Evolutionary conservation across 2,888 invertebrate species (phyloP).

Genomic region (Dryococelus australis): DNA sequence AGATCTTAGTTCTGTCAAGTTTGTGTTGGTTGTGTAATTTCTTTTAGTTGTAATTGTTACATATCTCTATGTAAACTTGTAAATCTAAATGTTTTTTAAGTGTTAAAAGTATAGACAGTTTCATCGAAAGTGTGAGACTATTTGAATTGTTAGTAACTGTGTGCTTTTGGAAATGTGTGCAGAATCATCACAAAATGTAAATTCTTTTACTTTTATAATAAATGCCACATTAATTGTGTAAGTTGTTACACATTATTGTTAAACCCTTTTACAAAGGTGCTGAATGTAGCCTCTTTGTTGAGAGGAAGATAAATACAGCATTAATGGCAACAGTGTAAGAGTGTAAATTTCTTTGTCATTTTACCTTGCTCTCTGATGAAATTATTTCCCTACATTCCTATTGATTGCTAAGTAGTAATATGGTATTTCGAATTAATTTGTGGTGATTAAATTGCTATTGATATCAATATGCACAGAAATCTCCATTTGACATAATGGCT

Average conservation of each 20-base stretch:
- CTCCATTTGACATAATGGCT: too few relatives aligned
- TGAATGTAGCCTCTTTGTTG: too few relatives aligned
- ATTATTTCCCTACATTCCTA: too few relatives aligned
- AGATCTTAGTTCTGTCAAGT: not conserved
- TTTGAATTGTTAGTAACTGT: constrained; percentile 22
- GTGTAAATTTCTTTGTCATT: too few relatives aligned
- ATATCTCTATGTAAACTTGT: constrained; percentile 1
- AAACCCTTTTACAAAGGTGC: too few relatives aligned
- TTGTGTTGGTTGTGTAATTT: constrained; percentile 7
- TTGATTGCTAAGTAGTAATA: too few relatives aligned
- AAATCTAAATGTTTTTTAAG: constrained; percentile 11
- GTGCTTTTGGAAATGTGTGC: constrained; percentile 30
- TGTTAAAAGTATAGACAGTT: not conserved
- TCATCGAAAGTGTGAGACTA: constrained; percentile 1
- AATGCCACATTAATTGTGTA: constrained; percentile 32
- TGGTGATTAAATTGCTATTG: too few relatives aligned
- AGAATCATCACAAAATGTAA: constrained; percentile 38
- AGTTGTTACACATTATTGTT: not conserved
- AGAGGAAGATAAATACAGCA: too few relatives aligned
- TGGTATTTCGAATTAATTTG: too few relatives aligned
- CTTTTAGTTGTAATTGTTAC: constrained; percentile 7
- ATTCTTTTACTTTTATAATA: constrained; percentile 45
- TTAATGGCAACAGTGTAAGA: too few relatives aligned
- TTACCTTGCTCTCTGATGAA: too few relatives aligned
- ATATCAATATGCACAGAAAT: too few relatives aligned